phyloP scores from a whole-genome alignment of 30 jellyfish, hydroid and myxozoan species.

The Aurelia sp. region DNA sequence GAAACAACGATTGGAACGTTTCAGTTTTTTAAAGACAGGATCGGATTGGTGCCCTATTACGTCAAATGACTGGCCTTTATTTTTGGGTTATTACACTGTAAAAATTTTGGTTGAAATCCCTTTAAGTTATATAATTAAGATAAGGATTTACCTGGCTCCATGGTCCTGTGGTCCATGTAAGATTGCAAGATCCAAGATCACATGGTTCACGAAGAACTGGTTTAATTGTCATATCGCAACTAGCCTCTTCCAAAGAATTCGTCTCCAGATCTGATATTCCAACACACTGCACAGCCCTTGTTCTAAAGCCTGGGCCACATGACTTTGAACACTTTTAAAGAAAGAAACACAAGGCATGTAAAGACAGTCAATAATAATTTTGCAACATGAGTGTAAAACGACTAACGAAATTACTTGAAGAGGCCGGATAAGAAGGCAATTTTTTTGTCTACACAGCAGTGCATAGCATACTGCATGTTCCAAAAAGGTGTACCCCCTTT shows the following conservation, averaged over 20 bases:
- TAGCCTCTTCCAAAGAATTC: slow-evolving; percentile 60
- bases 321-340: slow-evolving; percentile 76
- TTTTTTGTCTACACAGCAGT: no score
- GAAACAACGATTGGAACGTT: no score
- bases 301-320: slow-evolving; percentile 84
- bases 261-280: slow-evolving; percentile 22
- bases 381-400: no score
- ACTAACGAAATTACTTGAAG: no score
- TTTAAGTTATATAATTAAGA: background rate
- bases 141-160: slow-evolving; percentile 81
- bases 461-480: no score
- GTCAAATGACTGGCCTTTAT: background rate
- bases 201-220: slow-evolving; percentile 71
- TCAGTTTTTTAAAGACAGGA: no score
- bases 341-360: background rate
- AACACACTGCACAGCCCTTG: slow-evolving; percentile 59
- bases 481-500: no score
- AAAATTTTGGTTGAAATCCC: background rate
- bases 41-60: no score
- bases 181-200: slow-evolving; percentile 84
- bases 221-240: slow-evolving; percentile 63
- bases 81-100: background rate
- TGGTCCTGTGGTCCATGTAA: slow-evolving; percentile 68
- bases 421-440: no score
- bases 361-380: no score